These are phyloP conservation scores for Oikopleura vanhoeffeni DNA, from an alignment of 23 tunicate species.

Conservation along the genomic window DNA sequence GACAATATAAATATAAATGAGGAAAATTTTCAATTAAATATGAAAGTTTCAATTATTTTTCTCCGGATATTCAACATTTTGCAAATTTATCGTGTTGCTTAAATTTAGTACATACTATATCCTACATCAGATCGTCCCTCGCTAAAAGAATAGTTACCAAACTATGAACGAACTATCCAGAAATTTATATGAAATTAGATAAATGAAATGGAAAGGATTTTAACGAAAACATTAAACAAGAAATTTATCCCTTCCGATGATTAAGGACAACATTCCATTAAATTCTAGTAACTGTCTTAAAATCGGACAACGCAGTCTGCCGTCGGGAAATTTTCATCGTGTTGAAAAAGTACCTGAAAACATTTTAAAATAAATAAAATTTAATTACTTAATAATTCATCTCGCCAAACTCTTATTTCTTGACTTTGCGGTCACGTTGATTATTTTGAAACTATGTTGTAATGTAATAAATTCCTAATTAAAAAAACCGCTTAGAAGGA, in stretches of 20 bases:
- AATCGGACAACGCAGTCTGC: conserved; percentile 50
- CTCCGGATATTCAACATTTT: too few species aligned
- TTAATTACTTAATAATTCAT: not conserved
- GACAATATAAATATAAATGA: too few species aligned
- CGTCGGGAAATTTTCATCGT: conserved; percentile 77
- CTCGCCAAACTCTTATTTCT: too few species aligned
- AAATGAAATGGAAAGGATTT: not conserved
- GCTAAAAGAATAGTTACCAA: not conserved
- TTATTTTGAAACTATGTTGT: too few species aligned
- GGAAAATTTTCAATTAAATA: too few species aligned
- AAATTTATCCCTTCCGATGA: conserved; percentile 25
- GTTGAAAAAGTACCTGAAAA: conserved; percentile 52
- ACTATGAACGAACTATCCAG: not conserved
- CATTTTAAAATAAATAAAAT: not conserved
- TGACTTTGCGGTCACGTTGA: too few species aligned
- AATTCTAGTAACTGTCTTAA: conserved; percentile 80
- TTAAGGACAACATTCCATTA: conserved; percentile 57
- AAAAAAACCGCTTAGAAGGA: too few species aligned
- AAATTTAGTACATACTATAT: not conserved
- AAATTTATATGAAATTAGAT: too few species aligned
- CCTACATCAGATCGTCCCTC: not conserved
- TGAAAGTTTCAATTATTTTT: too few species aligned
- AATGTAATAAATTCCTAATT: too few species aligned
- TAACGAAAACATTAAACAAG: not conserved
- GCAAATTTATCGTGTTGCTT: too few species aligned